phyloP scores from a whole-genome alignment of 2,888 invertebrate genomes.

The Masnerella sp. region DNA sequence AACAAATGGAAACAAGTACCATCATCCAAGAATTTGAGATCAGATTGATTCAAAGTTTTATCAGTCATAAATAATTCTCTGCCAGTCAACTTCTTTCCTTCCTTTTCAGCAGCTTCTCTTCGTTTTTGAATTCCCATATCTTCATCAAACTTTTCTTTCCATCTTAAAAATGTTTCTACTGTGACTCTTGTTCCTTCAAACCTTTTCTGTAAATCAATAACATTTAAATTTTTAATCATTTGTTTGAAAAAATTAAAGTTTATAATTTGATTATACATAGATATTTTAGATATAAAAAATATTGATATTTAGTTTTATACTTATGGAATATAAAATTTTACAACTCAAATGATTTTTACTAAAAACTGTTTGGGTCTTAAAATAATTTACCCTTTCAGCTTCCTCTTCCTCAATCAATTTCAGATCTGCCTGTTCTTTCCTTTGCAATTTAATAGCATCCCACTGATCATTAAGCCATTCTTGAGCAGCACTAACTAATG shows the following conservation, averaged over 20 bases:
- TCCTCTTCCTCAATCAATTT: constrained; percentile 89
- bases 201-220: constrained; percentile 83
- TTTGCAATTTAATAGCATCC: constrained; percentile 86
- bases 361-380: too few species aligned
- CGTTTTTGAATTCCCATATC: constrained; percentile 89
- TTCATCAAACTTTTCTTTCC: constrained; percentile 95
- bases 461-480: constrained; percentile 94
- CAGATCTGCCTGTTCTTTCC: constrained; percentile 84
- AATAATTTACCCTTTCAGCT: constrained; percentile 89
- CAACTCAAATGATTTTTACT: too few species aligned
- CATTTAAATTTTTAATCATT: background rate
- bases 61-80: constrained; percentile 96
- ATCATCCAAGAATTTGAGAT: constrained; percentile 96
- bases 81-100: constrained; percentile 92
- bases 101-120: constrained; percentile 84
- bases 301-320: too few species aligned
- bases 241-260: too few species aligned
- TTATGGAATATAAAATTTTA: too few species aligned
- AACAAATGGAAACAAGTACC: constrained; percentile 78
- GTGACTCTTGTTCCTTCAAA: constrained; percentile 97
- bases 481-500: constrained; percentile 93
- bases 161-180: constrained; percentile 95
- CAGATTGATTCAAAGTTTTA: constrained; percentile 95
- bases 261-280: background rate
- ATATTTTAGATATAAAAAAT: too few species aligned